Conservation (phyloP, 1,140 invertebrate species). For the Cydia amplana region DNA sequence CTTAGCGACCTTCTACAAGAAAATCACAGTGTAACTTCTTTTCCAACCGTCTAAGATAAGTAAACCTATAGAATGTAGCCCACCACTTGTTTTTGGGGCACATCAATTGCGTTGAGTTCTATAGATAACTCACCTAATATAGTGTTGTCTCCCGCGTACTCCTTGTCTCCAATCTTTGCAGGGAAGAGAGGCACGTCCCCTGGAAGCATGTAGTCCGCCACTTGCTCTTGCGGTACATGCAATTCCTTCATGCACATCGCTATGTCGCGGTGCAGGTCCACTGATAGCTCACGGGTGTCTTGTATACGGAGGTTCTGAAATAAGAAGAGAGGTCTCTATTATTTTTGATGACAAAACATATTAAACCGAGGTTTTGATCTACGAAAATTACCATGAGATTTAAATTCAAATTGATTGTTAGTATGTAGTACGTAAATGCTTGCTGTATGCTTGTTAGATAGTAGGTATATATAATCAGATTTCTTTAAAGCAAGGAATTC, state of each 20-base stretch:
- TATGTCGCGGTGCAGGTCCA: slow-evolving; percentile 88
- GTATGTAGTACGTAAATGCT: too few species aligned
- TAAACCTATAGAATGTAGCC: too few species aligned
- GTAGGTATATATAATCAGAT: neutral
- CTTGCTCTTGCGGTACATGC: slow-evolving; percentile 68
- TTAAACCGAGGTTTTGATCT: neutral
- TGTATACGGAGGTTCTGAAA: slow-evolving; percentile 86
- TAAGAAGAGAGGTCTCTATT: neutral
- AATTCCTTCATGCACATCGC: slow-evolving; percentile 73
- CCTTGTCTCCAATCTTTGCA: slow-evolving; percentile 70
- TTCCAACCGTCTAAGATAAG: too few species aligned
- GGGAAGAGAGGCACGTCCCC: slow-evolving; percentile 82
- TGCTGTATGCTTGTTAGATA: too few species aligned
- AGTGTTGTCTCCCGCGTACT: slow-evolving; percentile 82
- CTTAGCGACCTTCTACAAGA: too few species aligned
- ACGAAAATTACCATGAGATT: neutral
- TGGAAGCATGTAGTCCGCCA: slow-evolving; percentile 79
- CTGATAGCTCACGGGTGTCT: slow-evolving; percentile 84
- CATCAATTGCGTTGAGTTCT: slow-evolving; percentile 63
- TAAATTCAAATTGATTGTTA: too few species aligned
- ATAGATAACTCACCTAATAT: slow-evolving; percentile 82
- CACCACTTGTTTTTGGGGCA: too few species aligned
- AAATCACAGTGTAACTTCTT: too few species aligned
- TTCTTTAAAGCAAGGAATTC: neutral
- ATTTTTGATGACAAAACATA: neutral